Conservation (phyloP, 2,113 vertebrate species). For the Marmota monax region DNA sequence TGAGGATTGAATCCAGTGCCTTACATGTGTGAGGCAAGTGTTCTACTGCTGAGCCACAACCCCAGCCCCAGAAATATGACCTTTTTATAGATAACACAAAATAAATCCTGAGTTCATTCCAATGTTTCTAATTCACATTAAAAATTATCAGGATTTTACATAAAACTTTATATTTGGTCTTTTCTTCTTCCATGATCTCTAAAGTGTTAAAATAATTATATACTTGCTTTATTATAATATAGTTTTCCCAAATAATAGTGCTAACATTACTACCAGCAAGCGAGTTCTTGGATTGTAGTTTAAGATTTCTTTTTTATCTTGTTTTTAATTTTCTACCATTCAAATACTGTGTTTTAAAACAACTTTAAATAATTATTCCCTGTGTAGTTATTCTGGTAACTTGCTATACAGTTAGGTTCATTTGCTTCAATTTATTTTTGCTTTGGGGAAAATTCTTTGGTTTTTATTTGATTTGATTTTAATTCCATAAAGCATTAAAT, state of each 20-base stretch:
- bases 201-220: background rate
- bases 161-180: background rate
- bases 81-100: background rate
- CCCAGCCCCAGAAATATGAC: no score
- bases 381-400: background rate
- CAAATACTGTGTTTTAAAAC: conserved; percentile 22
- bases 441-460: background rate
- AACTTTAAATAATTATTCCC: background rate
- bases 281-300: background rate
- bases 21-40: no score
- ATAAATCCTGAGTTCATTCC: background rate
- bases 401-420: background rate
- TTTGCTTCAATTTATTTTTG: conserved; percentile 28
- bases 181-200: background rate
- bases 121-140: background rate
- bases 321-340: background rate
- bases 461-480: conserved; percentile 19
- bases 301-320: background rate
- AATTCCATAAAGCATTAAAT: conserved; percentile 13
- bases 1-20: no score
- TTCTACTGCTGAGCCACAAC: no score
- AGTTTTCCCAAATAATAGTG: background rate
- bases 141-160: background rate
- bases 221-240: background rate
- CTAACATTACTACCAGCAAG: background rate